phyloP scores from a whole-genome alignment of 2,113 vertebrate genomes.

The Paraplagusia blochii region DNA sequence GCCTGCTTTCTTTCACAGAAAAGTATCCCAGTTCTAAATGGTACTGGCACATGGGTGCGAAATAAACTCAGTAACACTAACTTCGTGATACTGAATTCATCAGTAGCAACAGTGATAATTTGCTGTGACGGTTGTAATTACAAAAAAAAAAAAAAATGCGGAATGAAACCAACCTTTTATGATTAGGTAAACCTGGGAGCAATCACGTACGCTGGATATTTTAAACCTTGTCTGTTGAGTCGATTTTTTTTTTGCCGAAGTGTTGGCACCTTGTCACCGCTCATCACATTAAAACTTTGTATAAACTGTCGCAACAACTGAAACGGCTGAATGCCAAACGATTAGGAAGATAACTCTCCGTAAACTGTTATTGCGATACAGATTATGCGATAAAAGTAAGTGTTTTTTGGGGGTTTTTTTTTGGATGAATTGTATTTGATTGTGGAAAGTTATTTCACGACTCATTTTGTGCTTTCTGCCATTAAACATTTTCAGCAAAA shows the following conservation, averaged over 20 bases:
- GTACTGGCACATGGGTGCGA: no score
- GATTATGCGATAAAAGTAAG: not conserved
- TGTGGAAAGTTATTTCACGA: conserved; percentile 5
- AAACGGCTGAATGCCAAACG: conserved; percentile 44
- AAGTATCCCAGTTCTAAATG: conserved; percentile 12
- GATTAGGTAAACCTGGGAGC: conserved; percentile 53
- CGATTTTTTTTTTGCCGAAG: conserved; percentile 43
- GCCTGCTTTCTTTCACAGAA: conserved; percentile 16
- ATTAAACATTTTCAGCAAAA: conserved; percentile 48
- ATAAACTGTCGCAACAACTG: conserved; percentile 43
- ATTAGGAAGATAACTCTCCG: conserved; percentile 5
- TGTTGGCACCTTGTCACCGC: conserved; percentile 51
- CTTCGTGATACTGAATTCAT: conserved; percentile 63
- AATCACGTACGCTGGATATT: conserved; percentile 60
- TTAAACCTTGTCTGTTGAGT: conserved; percentile 58
- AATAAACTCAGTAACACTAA: conserved; percentile 18
- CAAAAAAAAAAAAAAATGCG: conserved; percentile 64
- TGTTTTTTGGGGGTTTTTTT: not conserved
- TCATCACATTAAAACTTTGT: conserved; percentile 57
- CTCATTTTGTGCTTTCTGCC: conserved; percentile 16
- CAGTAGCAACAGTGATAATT: conserved; percentile 65
- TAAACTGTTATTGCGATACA: conserved; percentile 6
- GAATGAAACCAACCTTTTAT: conserved; percentile 60
- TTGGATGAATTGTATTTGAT: no score
- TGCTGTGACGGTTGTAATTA: conserved; percentile 67